These are phyloP conservation scores for Acheta domesticus DNA, from an alignment of 2,888 invertebrate species.

Conservation along the genomic window DNA sequence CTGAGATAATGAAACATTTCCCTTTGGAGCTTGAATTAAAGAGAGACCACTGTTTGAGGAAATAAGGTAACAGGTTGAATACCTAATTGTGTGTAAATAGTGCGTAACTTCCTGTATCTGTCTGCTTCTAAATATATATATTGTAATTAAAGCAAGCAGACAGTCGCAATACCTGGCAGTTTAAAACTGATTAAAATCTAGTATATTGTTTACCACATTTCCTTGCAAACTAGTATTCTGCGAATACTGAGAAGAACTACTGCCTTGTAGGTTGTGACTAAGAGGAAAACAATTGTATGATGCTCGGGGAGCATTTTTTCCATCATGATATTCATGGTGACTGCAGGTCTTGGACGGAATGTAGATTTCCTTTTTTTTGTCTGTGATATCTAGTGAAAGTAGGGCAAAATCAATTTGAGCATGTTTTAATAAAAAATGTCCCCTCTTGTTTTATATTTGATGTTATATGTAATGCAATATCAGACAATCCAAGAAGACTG, in stretches of 20 bases:
- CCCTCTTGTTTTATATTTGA: background rate
- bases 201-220: no score
- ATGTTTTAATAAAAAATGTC: background rate
- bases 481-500: constrained; percentile 9
- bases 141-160: no score
- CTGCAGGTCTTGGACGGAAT: background rate
- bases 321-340: constrained; percentile 9
- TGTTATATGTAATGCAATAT: constrained; percentile 2
- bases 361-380: constrained; percentile 1
- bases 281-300: background rate
- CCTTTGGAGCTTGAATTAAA: no score
- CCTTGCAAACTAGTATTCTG: no score
- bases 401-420: background rate
- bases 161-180: no score
- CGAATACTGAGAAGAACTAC: background rate
- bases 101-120: no score
- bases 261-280: background rate
- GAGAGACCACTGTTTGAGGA: no score
- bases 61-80: no score
- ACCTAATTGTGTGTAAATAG: no score
- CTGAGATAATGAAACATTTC: no score
- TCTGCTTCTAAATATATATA: no score
- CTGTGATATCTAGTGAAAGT: constrained; percentile 9
- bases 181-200: no score
- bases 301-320: background rate